These are phyloP conservation scores for Drosophila orena DNA, from an alignment of 1,140 invertebrate genomes.

Conservation along the genomic window DNA sequence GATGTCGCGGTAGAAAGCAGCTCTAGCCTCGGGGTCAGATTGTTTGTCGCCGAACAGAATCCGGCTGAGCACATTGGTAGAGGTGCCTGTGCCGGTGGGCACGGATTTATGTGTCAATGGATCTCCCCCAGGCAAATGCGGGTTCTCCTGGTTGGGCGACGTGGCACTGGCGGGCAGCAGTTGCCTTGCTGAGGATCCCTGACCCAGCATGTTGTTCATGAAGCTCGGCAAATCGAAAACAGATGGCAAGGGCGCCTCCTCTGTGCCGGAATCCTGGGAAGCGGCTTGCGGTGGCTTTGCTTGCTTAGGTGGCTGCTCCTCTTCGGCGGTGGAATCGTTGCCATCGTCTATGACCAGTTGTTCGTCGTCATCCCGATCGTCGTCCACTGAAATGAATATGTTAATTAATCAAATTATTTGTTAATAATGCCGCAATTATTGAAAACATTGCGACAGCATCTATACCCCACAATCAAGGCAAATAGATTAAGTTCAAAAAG, in stretches of 20 bases:
- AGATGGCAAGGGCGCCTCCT: conserved; percentile 51
- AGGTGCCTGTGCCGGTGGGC: neutral
- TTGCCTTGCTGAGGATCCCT: neutral
- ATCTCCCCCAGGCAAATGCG: conserved; percentile 1
- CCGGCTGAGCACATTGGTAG: conserved; percentile 30
- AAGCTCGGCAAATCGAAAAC: conserved; percentile 70
- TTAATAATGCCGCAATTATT: no score
- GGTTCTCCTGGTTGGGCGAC: conserved; percentile 11
- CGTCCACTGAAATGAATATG: conserved; percentile 56
- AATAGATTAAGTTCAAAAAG: neutral
- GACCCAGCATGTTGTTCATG: conserved; percentile 66
- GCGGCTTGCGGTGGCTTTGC: neutral
- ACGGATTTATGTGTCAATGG: neutral
- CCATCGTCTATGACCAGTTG: conserved; percentile 78
- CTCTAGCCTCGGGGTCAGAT: conserved; percentile 37
- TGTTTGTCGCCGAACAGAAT: conserved; percentile 46
- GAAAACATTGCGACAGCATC: no score
- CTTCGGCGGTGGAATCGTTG: conserved; percentile 54
- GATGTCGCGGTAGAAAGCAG: conserved; percentile 60
- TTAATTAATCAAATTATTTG: neutral
- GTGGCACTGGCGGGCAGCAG: conserved; percentile 28
- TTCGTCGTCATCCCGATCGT: conserved; percentile 77
- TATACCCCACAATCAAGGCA: no score
- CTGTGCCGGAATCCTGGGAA: conserved; percentile 19
- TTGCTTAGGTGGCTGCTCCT: conserved; percentile 25